phyloP scores from a whole-genome alignment of 2,888 invertebrate genomes.

The Apantesis nais region DNA sequence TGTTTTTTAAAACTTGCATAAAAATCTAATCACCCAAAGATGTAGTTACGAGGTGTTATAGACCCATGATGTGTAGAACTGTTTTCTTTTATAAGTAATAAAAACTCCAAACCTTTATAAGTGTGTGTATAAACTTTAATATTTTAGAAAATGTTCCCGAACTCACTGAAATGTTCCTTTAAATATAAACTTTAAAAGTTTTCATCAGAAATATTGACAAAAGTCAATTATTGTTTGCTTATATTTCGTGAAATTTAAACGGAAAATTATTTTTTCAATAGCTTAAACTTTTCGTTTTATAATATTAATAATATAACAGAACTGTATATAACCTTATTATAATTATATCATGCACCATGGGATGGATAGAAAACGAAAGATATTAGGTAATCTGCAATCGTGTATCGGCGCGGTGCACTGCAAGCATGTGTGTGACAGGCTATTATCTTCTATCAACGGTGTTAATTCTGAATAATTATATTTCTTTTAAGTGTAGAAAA shows the following conservation, averaged over 20 bases:
- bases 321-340: neutral
- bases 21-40: no score
- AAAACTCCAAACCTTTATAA: no score
- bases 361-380: slow-evolving; percentile 29
- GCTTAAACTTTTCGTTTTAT: no score
- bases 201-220: neutral
- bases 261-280: neutral
- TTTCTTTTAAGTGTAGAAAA: neutral
- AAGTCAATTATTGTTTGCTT: neutral
- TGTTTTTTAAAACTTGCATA: no score
- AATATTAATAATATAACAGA: no score
- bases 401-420: neutral
- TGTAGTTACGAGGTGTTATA: no score
- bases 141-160: no score
- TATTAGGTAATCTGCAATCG: slow-evolving; percentile 24
- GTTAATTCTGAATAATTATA: neutral
- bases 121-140: no score
- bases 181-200: neutral
- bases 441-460: slow-evolving; percentile 13
- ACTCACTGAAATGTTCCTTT: neutral
- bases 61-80: no score
- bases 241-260: neutral
- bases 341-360: slow-evolving; percentile 19
- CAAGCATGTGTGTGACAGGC: slow-evolving; percentile 11
- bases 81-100: no score